Evolutionary conservation across 2,113 vertebrate species (phyloP).

Genomic region (Actenoides lindsayi): DNA sequence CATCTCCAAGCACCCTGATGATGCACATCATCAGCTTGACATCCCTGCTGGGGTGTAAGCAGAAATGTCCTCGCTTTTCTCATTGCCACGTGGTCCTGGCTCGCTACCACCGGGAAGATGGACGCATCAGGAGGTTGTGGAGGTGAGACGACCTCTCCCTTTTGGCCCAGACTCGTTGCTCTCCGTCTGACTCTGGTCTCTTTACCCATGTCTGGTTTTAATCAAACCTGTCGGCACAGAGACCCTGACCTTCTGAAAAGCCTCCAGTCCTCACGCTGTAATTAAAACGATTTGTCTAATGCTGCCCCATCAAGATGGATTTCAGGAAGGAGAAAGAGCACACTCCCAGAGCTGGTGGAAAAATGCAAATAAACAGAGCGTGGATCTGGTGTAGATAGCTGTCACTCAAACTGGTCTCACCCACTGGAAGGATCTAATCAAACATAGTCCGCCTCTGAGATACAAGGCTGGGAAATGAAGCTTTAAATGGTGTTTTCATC

Average conservation of each 20-base stretch:
- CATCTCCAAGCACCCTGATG: not conserved
- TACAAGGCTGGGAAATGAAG: not conserved
- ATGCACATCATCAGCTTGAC: not conserved
- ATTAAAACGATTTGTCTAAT: constrained; percentile 10
- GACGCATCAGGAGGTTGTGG: fast-evolving
- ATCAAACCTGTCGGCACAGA: not conserved
- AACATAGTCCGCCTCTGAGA: not conserved
- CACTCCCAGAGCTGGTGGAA: not conserved
- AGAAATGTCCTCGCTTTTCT: not conserved
- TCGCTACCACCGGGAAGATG: fast-evolving
- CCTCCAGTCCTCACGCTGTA: not conserved
- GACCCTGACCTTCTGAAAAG: not conserved
- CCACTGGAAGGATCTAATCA: not conserved
- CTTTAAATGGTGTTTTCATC: not conserved
- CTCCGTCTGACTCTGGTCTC: not conserved
- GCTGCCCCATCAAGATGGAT: not conserved
- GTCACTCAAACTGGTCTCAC: not conserved
- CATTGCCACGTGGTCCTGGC: not conserved
- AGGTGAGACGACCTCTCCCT: not conserved
- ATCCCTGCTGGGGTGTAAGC: not conserved
- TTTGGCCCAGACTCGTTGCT: not conserved
- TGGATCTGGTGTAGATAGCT: not conserved
- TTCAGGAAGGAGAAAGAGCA: not conserved
- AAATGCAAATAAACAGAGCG: not conserved
- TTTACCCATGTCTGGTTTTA: not conserved